phyloP scores from a whole-genome alignment of 2,888 invertebrate species.

The Drosophila rubida region DNA sequence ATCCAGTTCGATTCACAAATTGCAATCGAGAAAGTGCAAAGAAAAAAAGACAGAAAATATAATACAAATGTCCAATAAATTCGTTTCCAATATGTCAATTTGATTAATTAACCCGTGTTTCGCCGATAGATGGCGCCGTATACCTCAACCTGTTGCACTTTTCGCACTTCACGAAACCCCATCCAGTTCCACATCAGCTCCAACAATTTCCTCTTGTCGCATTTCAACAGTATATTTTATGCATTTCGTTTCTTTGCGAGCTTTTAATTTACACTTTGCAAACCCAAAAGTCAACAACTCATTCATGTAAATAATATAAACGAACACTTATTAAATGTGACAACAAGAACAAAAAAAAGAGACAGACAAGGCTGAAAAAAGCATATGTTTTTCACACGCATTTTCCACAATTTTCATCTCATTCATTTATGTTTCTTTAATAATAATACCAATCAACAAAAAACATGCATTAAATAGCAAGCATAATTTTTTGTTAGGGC shows the following conservation, averaged over 20 bases:
- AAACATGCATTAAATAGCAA: slow-evolving; percentile 25
- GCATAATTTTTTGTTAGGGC: slow-evolving; percentile 35
- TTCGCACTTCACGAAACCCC: slow-evolving; percentile 26
- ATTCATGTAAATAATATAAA: slow-evolving; percentile 66
- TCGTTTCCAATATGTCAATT: slow-evolving; percentile 7
- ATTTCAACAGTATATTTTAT: slow-evolving; percentile 20
- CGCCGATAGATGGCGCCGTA: slow-evolving; percentile 6
- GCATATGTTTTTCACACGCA: slow-evolving; percentile 33
- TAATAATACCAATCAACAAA: slow-evolving; percentile 3
- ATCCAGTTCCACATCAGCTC: slow-evolving; percentile 10
- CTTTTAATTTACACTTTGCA: slow-evolving; percentile 22
- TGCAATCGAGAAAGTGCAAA: slow-evolving; percentile 15
- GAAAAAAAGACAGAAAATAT: not conserved
- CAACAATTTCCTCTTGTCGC: slow-evolving; percentile 6
- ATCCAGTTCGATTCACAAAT: slow-evolving; percentile 20
- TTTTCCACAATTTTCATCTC: slow-evolving; percentile 40
- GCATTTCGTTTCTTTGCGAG: not conserved
- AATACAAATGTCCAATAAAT: not conserved
- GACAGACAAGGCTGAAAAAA: slow-evolving; percentile 15
- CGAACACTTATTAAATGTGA: slow-evolving; percentile 25
- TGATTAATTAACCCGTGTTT: not conserved
- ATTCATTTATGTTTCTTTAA: slow-evolving; percentile 31
- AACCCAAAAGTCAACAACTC: slow-evolving; percentile 52
- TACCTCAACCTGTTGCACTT: slow-evolving; percentile 23
- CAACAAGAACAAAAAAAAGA: slow-evolving; percentile 18